Base-by-base conservation (phyloP, 2,888 invertebrate genomes). In the Andrena chrysosceles region DNA sequence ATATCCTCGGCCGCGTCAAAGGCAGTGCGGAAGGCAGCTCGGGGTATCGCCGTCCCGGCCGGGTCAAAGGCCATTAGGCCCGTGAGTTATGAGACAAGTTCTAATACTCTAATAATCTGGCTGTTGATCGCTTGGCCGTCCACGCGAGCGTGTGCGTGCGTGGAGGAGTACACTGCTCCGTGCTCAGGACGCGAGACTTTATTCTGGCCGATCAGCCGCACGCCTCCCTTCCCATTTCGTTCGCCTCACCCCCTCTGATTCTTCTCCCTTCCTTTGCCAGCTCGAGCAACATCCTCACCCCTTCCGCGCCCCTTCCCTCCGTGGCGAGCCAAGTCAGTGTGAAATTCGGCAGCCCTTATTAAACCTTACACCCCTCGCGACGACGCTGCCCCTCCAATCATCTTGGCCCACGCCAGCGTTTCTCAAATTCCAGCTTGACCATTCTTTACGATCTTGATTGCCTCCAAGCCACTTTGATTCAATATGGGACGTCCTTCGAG, bases 331-430 rank as follows among this genome's bases (percentile, higher is more conserved):
- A 92, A 93, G 91, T 93, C 93, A 91, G 93, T 93, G 93, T 93
- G 93, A 93, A 93, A 94, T 93, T 93, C 91, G 89, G 90, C 90
- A 92, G 90, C 91, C 92, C 92, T 94, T 93, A 94, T 94, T 93
- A 93, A 93, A 92, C 91, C 91, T 91, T 89, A 89, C 91, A 90
- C 89, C 85, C 87, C 77, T 75, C 56, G 81, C 77, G 77, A 76
- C 77, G 81, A 77, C 68, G 68, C 29, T 72, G 71, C 69, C 70
- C 68, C 79, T 54, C 49, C 49, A 49, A 31, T 20, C 48, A 29
- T 42, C 56, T 48, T 23, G 42, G 48, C 29, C 42, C 52, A 13
- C 64, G 33, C 48, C 80, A 81, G 79, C 54, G 80, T 79, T 54
- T 81, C 79, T 81, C 80, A 79, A 81, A 78, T 71, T 72, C 59